phyloP scores from a whole-genome alignment of 2,113 vertebrate species.

The Herpailurus yagouaroundi region DNA sequence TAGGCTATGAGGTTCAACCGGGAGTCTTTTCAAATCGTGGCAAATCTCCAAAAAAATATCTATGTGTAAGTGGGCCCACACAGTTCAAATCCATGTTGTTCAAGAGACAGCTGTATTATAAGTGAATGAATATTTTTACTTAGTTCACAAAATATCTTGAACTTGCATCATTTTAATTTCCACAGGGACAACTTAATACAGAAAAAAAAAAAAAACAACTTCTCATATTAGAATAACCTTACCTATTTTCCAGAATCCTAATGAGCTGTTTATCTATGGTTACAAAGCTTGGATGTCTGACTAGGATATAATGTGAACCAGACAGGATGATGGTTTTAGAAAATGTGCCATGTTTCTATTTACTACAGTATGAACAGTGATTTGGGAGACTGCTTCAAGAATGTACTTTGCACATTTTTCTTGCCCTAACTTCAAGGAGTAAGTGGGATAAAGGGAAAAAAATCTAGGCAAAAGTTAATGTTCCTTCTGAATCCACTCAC shows the following conservation, averaged over 20 bases:
- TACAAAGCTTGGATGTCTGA: not conserved
- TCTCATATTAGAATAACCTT: not conserved
- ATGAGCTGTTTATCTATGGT: not conserved
- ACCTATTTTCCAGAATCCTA: not conserved
- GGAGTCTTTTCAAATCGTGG: not conserved
- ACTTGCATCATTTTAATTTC: constrained; percentile 4
- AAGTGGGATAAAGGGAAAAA: not conserved
- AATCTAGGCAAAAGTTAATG: not conserved
- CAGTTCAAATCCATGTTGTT: not conserved
- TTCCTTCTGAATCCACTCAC: not conserved
- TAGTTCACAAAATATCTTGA: not conserved
- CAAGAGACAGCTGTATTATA: not conserved
- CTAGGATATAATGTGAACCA: not conserved
- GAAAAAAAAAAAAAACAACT: not conserved
- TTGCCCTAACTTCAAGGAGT: not conserved
- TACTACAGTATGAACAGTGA: not conserved
- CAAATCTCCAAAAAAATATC: not conserved
- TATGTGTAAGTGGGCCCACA: not conserved
- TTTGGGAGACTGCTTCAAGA: not conserved
- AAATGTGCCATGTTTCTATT: not conserved
- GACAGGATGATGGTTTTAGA: not conserved
- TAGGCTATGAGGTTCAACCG: not conserved
- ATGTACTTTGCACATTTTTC: not conserved
- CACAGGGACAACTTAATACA: not conserved
- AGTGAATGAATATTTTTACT: not conserved